Percentiles rank a stretch among this genome's conserved stretches.
Evolutionary conservation across 1,140 invertebrate genomes (phyloP).

Genomic region (Protaetia brevitarsis): DNA sequence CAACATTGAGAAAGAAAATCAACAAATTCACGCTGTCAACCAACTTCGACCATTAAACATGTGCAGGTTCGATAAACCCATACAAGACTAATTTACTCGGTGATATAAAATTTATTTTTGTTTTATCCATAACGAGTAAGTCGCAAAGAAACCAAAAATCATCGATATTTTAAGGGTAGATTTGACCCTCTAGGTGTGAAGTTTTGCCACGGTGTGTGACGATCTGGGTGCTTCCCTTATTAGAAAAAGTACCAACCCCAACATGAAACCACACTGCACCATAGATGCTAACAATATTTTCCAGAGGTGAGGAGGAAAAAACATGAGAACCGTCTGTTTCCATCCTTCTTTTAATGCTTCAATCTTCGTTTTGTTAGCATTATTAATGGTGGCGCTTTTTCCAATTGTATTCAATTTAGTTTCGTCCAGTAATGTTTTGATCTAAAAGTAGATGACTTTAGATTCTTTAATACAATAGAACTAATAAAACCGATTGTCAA

Average conservation of each 20-base stretch:
- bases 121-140: too few relatives aligned
- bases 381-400: constrained; percentile 22
- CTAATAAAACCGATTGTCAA: not conserved
- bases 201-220: too few relatives aligned
- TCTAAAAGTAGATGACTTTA: constrained; percentile 24
- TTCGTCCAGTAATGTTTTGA: constrained; percentile 36
- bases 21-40: too few relatives aligned
- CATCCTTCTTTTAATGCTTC: constrained; percentile 32
- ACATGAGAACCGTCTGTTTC: constrained; percentile 33
- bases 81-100: too few relatives aligned
- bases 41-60: too few relatives aligned
- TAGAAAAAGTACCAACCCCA: constrained; percentile 31
- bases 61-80: too few relatives aligned
- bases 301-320: constrained; percentile 32
- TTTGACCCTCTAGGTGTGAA: too few relatives aligned
- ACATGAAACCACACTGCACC: constrained; percentile 33
- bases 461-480: not conserved
- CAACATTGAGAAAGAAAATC: too few relatives aligned
- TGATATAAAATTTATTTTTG: too few relatives aligned
- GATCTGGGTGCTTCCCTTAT: too few relatives aligned
- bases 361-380: constrained; percentile 24
- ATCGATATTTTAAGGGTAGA: too few relatives aligned
- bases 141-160: too few relatives aligned
- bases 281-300: constrained; percentile 35
- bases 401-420: constrained; percentile 22